Conservation (phyloP, 2,797 vertebrate species). For the Gila robusta region DNA sequence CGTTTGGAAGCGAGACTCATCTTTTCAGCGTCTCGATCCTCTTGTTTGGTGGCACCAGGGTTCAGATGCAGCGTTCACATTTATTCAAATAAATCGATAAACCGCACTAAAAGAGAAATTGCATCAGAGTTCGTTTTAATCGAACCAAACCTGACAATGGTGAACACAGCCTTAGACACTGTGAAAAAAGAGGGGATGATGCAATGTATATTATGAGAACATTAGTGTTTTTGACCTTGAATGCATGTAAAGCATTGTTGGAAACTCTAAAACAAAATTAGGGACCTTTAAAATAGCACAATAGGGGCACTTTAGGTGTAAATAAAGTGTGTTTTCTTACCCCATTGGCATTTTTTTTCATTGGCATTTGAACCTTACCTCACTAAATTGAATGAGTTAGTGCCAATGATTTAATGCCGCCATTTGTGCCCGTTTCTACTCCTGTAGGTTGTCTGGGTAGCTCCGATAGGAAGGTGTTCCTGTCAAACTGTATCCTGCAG, state of each 20-base stretch:
- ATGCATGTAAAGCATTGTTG: neutral
- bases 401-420: neutral
- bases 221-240: neutral
- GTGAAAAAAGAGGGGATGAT: too few relatives aligned
- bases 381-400: neutral
- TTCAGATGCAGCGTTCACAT: too few relatives aligned
- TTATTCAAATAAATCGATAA: too few relatives aligned
- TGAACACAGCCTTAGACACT: too few relatives aligned
- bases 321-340: neutral
- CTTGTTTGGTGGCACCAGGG: too few relatives aligned
- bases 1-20: too few relatives aligned
- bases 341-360: neutral
- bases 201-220: too few relatives aligned
- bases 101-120: too few relatives aligned
- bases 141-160: too few relatives aligned
- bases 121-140: too few relatives aligned
- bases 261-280: neutral
- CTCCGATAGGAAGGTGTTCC: constrained; percentile 74
- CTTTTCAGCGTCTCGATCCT: too few relatives aligned
- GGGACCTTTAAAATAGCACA: neutral
- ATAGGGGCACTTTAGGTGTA: neutral
- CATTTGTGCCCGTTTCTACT: neutral
- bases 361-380: neutral
- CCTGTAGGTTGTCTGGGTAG: constrained; percentile 77
- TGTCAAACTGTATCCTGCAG: constrained; percentile 71